Evolutionary conservation across 2,888 invertebrate genomes (phyloP), one percentile per base, ranked within the genome.

Genomic region (Zygogramma bicolorata): DNA sequence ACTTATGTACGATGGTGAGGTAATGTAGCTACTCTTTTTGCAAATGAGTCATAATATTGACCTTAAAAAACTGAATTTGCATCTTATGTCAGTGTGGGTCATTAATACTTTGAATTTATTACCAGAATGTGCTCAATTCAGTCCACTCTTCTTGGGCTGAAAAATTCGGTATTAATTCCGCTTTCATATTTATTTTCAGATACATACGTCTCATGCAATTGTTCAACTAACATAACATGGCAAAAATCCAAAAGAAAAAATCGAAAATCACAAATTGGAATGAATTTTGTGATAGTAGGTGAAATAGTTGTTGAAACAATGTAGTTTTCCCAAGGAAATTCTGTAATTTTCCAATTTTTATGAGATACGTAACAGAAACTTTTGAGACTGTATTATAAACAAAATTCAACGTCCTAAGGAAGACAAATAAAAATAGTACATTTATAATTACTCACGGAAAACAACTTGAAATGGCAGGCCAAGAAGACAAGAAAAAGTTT

Each of bases 401-500:
- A 70, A 68, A 73, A 75, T 73, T 71, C 70, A 61, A 68, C 80
- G 78, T 79, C 80, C 78, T 73, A 68, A 72, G 65, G 70, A 73
- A 72, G 79, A 81, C 79, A 81, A 81, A 79, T 79, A 80, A 79
- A 66, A 25, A 25, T 70, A 67, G 61, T 69, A 65, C 62, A 73
- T 57, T 59, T 71, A 72, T 70, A 75, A 75, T 74, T 74, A 69
- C 18, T 62, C 57, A 69, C 62, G 53, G 40, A 68, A 34, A 61
- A 29, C 46, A 15, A 13, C 42, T 40, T 38, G 76, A 76, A 53
- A 86, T 85, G 85, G 81, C 84, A 27, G 78, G 80, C 61, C 84
- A 88, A 10, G 89, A 90, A 15, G 93, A 93, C 85, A 91, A 92
- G 85, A 91, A 94, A 79, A 90, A 92, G 70, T 96, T 97, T 88